Evolutionary conservation across 2,113 vertebrate species (phyloP), one percentile per base, ranked within the genome.

Genomic region (Aptenodytes patagonicus): DNA sequence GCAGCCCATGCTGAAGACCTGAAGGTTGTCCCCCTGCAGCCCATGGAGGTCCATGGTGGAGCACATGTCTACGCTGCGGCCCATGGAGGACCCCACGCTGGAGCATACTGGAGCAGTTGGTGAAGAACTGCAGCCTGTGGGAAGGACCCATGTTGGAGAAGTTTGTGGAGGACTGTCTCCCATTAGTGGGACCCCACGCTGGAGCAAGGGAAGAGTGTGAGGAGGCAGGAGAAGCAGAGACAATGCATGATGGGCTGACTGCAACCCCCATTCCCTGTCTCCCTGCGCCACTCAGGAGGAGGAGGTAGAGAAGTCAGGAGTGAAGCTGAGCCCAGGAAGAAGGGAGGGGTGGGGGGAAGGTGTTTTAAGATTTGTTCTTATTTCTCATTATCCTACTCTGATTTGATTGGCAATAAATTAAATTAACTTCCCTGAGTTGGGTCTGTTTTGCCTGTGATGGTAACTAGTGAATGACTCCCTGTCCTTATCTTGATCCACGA

Each of bases 201-300:
- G 40, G 14, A 72, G 29, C 40, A 77, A 32, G 42, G 7, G 8
- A 58, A 76, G 26, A 65, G 13, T 44, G 22, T 18, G 51, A 85
- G 42, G 7, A 57, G 54, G 31, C 69, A 47, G 34, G 14, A 76
- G 20, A 6, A 49, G 38, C 49, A 75, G 55, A 90, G 28, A 64
- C 9, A 73, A 10, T 18, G 26, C 10, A 9, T 36, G 26, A 58
- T 19, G 47, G 12, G 46, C 21, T 47, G 42, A 47, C 26, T 22
- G 3, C 34, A 79, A 64, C 5, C 17, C 4, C 5, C 15, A 28
- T 38, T 83, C 34, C 12, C 7, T 0, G 0, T 34, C 8, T 13
- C 29, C 7, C 25, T 83, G 31, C 7, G 3, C 19, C 6, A 26
- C n/a, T 49, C 22, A 34, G 22, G 13, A 8, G 15, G 6, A 49